Evolutionary conservation across 2,113 vertebrate species (phyloP).

Genomic region (Corydoras sp.): DNA sequence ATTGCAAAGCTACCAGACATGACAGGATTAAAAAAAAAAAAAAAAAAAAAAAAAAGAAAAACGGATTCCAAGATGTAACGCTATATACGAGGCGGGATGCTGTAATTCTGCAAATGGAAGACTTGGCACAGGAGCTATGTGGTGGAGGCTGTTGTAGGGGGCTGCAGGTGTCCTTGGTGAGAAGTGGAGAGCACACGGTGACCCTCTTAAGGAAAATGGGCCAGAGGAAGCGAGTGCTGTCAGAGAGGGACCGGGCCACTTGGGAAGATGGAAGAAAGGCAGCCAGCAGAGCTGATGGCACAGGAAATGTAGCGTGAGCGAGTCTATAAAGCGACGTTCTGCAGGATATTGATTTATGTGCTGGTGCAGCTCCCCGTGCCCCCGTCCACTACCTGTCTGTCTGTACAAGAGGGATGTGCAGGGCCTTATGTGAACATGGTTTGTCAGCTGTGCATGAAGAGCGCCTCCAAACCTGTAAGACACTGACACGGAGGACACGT

Average conservation of each 20-base stretch:
- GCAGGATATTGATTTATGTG: not conserved
- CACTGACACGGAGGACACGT: slow-evolving; percentile 30
- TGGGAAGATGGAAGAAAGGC: slow-evolving; percentile 8
- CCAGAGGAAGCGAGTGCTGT: slow-evolving; percentile 15
- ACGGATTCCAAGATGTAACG: slow-evolving; percentile 29
- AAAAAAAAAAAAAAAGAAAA: no score
- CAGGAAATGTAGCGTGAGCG: slow-evolving; percentile 4
- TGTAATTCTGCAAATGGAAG: slow-evolving; percentile 68
- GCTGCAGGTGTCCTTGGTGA: slow-evolving; percentile 53
- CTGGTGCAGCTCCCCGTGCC: no score
- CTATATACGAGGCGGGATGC: slow-evolving; percentile 16
- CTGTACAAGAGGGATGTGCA: no score
- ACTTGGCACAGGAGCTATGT: slow-evolving; percentile 46
- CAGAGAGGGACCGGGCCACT: not conserved
- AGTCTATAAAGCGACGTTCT: slow-evolving; percentile 8
- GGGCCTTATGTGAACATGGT: slow-evolving; percentile 39
- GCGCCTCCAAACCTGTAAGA: not conserved
- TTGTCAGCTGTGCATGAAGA: slow-evolving; percentile 25
- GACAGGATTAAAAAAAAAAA: no score
- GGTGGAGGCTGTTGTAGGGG: slow-evolving; percentile 32
- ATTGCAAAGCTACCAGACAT: no score
- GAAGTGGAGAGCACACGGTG: slow-evolving; percentile 48
- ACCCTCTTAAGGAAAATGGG: slow-evolving; percentile 29
- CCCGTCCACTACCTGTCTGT: no score
- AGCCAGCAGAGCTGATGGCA: not conserved